Evolutionary conservation across 2,113 vertebrate genomes (phyloP), one percentile per base, ranked within the genome.

Genomic region (Candoia aspera): DNA sequence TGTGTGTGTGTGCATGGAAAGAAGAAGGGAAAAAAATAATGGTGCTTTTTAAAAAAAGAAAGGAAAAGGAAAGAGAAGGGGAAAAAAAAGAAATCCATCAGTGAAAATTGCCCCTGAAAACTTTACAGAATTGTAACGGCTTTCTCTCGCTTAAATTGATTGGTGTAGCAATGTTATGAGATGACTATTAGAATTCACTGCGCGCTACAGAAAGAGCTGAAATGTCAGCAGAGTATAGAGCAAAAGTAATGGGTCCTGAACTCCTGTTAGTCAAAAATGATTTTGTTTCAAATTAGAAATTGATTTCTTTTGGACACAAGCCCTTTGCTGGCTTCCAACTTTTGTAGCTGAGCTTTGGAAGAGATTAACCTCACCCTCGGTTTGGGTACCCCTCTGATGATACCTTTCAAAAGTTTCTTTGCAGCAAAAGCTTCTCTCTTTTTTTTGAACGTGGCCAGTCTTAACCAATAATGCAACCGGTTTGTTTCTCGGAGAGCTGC

Each of bases 281-380:
- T 97, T 98, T 97, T 97, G 96, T 97, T 97, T 98, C 97, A 98
- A 98, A 98, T 98, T 97, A 98, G 97, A 98, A 98, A 98, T 98
- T 98, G 97, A 98, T 98, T 98, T 98, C 91, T 98, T 97, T 96
- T 96, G 97, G 97, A 97, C 96, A 97, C 94, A 94, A 96, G 97
- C 96, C 97, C 95, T 96, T 97, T 97, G 94, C 94, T 96, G 96
- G 93, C 96, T 97, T 96, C 95, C 33, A 92, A 96, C 96, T 97
- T 97, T 95, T 96, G 95, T 96, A 95, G 96, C 95, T 95, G 95
- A 95, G 94, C 95, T 94, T 84, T 89, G 96, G 96, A 95, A 97
- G 96, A 97, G 97, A 97, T 97, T 97, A 97, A 98, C 97, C 97
- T 97, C 95, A 94, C 92, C 90, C 92, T 96, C 91, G 85, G 94